These are phyloP conservation scores for Bucco capensis DNA, from an alignment of 2,113 vertebrate genomes.

Conservation along the genomic window DNA sequence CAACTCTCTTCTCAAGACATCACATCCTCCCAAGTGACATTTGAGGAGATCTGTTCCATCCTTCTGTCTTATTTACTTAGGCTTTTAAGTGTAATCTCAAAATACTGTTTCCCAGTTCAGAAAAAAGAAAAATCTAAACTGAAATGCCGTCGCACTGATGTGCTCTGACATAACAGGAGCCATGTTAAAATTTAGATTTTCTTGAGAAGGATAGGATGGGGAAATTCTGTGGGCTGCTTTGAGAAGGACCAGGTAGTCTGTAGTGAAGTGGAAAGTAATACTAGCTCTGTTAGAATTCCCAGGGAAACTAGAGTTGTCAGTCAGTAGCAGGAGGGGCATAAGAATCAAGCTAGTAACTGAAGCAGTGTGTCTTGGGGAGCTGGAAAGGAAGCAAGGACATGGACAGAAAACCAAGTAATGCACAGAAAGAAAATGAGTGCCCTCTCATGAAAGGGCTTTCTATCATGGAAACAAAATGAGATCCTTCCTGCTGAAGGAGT, in stretches of 20 bases:
- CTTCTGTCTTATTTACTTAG: not conserved
- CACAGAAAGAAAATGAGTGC: not conserved
- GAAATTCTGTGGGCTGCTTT: not conserved
- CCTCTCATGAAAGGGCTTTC: constrained; percentile 34
- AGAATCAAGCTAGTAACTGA: not conserved
- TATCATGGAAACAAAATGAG: constrained; percentile 3
- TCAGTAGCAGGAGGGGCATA: not conserved
- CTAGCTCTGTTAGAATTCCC: not conserved
- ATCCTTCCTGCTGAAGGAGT: constrained; percentile 27
- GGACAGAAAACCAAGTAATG: constrained; percentile 36
- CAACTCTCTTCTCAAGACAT: not conserved
- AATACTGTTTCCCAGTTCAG: not conserved
- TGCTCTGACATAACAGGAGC: not conserved
- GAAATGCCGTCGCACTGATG: not conserved
- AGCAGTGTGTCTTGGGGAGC: not conserved
- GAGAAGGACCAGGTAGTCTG: not conserved
- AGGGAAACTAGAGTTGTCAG: not conserved
- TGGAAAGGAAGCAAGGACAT: constrained; percentile 11
- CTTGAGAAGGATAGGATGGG: not conserved
- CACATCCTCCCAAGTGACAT: fast-evolving
- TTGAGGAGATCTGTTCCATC: not conserved
- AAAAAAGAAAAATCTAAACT: not conserved
- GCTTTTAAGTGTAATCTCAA: not conserved
- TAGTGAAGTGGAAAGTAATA: not conserved
- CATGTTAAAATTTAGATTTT: not conserved